Base-by-base conservation (phyloP, 2,113 vertebrate species). In the Thomomys bottae region DNA sequence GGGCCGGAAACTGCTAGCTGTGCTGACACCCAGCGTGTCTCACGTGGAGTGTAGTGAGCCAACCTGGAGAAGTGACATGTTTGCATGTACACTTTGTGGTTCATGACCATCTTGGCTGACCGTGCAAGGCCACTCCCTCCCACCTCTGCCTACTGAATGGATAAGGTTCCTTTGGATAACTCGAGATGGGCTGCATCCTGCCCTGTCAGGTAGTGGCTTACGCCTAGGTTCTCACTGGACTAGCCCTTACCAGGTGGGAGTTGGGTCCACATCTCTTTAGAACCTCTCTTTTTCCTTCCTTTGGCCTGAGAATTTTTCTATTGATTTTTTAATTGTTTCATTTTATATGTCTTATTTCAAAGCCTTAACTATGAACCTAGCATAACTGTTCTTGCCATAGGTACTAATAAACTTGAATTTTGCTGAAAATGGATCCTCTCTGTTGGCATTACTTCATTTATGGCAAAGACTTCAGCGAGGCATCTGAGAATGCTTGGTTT, bases 401-500 rank as follows among this genome's bases (percentile, higher is more conserved):
- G n/a, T 87, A 90, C 84, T 89, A 96, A 95, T 94, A 96, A 96
- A 96, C 40, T 38, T 76, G 54, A 85, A 3, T 68, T 82, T 63
- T 71, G 66, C 71, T 94, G 70, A 70, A 87, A 36, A 45, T 59
- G 75, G 73, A 23, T 54, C n/a, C 5, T 40, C 49, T 61, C 24
- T 76, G 23, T 24, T 45, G 63, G 24, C 10, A n/a, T 30, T 17
- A 11, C 21, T 49, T 54, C 18, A 15, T 63, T 42, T 26, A 11
- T 1, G 40, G 57, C 78, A 21, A 0, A 54, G 42, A 49, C 42
- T 20, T 42, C n/a, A 10, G 28, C 28, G 3, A 21, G 36, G 82
- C 45, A 66, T 67, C 38, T 77, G n/a, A 36, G 45, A 49, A 49
- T 28, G 12, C 15, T 57, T 63, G 57, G 15, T 24, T 71, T 45